These are phyloP conservation scores for Coreius guichenoti DNA, from an alignment of 2,797 vertebrate genomes.

Conservation along the genomic window DNA sequence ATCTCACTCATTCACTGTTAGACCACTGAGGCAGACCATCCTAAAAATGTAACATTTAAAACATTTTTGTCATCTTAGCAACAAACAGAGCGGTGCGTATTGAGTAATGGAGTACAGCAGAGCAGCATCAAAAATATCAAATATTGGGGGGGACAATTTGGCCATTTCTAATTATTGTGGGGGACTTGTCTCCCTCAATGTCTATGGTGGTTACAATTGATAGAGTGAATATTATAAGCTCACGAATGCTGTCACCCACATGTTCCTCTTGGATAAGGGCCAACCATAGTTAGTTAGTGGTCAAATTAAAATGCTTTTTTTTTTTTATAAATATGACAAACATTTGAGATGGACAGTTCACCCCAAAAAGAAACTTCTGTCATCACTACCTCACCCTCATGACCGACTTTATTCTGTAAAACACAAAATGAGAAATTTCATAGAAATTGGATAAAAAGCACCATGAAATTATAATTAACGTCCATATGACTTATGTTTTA, in stretches of 20 bases:
- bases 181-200: no score
- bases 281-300: no score
- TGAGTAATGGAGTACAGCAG: no score
- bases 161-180: no score
- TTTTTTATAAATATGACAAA: not conserved
- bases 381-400: not conserved
- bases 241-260: not conserved
- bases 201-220: no score
- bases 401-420: not conserved
- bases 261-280: not conserved
- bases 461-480: not conserved
- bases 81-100: no score
- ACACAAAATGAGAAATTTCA: not conserved
- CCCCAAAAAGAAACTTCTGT: not conserved
- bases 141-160: no score
- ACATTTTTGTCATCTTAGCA: no score
- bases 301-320: conserved; percentile 12
- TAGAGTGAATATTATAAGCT: not conserved
- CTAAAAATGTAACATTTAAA: no score
- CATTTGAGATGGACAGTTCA: not conserved
- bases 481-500: not conserved
- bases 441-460: not conserved
- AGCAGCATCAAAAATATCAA: no score
- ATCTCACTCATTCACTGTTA: no score
- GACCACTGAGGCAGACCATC: no score